Evolutionary conservation across 2,797 vertebrate species (phyloP).

Genomic region (Pipistrellus pygmaeus): DNA sequence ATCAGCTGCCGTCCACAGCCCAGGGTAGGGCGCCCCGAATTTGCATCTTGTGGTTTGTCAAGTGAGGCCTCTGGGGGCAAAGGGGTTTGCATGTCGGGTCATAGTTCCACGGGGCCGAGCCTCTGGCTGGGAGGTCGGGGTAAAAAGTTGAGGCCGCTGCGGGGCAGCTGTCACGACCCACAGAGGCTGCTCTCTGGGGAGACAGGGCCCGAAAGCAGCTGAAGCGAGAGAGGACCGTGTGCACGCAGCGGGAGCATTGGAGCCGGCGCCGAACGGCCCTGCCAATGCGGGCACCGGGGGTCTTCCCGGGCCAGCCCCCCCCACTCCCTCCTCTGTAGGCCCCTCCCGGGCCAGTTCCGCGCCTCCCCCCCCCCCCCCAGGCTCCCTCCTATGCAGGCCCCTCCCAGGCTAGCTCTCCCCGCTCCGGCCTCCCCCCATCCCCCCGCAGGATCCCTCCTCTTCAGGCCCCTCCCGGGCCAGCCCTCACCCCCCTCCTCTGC

Average conservation of each 20-base stretch:
- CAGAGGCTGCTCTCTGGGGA: constrained; percentile 62
- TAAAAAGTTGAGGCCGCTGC: constrained; percentile 63
- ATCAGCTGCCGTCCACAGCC: constrained; percentile 8
- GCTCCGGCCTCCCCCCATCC: too few species aligned
- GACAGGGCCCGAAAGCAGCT: constrained; percentile 70
- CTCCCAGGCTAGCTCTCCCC: too few species aligned
- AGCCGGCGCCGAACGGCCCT: constrained; percentile 70
- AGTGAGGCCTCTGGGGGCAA: constrained; percentile 47
- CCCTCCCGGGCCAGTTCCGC: too few species aligned
- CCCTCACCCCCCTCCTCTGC: too few species aligned
- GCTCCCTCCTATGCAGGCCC: too few species aligned
- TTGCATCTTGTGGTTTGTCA: constrained; percentile 31
- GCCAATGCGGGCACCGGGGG: not conserved
- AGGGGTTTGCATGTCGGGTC: constrained; percentile 35
- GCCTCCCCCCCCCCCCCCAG: too few species aligned
- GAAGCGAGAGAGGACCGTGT: constrained; percentile 69
- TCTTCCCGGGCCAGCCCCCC: not conserved
- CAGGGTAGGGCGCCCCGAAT: constrained; percentile 42
- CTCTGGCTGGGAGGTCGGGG: not conserved
- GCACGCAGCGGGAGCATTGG: not conserved
- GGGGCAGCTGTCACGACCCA: constrained; percentile 75
- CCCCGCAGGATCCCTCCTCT: too few species aligned
- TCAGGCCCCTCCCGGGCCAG: too few species aligned
- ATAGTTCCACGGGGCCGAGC: not conserved
- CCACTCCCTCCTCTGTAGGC: too few species aligned